A percentile compares a stretch with the other conserved stretches of the same genome.
Conservation (phyloP, 2,888 invertebrate species). For the Dolichopus griseipennis region DNA sequence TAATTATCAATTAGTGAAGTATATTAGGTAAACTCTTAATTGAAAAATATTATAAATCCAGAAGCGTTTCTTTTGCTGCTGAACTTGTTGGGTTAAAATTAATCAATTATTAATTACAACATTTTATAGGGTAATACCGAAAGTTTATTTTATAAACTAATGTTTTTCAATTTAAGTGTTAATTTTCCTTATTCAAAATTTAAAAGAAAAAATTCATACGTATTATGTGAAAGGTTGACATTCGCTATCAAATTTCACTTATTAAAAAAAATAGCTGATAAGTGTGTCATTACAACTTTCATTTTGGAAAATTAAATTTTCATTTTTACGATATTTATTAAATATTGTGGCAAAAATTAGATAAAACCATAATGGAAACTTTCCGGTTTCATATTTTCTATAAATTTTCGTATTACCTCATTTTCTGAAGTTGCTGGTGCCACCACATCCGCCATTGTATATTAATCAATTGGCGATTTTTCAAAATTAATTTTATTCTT, state of each 20-base stretch:
- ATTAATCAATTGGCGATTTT: not conserved
- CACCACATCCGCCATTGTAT: not conserved
- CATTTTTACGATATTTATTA: too few relatives aligned
- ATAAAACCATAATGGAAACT: not conserved
- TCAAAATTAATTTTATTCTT: not conserved
- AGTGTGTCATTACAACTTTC: not conserved
- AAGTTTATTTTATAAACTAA: too few relatives aligned
- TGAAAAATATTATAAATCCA: too few relatives aligned
- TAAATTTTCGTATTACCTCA: not conserved
- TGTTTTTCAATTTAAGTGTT: too few relatives aligned
- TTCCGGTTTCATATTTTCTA: not conserved
- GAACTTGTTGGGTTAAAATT: too few relatives aligned
- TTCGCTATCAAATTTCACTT: constrained; percentile 1
- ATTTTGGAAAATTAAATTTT: not conserved
- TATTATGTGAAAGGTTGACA: constrained; percentile 1
- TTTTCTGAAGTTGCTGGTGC: not conserved
- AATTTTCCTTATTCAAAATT: too few relatives aligned
- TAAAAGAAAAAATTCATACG: not conserved
- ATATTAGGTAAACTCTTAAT: too few relatives aligned
- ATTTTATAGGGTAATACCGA: too few relatives aligned
- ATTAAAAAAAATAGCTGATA: not conserved
- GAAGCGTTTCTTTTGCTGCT: too few relatives aligned
- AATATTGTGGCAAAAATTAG: too few relatives aligned
- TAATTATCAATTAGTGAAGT: too few relatives aligned
- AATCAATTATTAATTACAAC: too few relatives aligned